Evolutionary conservation across 1,140 invertebrate genomes (phyloP).

Genomic region (Drosophila ironensis): DNA sequence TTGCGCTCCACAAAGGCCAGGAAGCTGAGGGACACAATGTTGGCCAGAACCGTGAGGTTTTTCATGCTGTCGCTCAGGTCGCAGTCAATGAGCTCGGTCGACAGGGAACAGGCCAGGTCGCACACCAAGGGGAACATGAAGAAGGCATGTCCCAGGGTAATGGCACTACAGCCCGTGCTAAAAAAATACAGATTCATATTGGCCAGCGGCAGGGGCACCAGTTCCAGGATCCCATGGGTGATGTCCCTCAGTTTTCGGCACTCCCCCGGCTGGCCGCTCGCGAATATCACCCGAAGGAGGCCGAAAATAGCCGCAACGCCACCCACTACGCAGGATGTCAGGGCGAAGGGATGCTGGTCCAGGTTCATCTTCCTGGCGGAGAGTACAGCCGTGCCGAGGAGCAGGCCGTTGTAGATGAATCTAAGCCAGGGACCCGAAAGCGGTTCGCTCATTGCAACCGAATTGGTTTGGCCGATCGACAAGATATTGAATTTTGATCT

Average conservation of each 20-base stretch:
- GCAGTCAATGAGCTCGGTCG: constrained; percentile 27
- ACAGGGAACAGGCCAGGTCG: constrained; percentile 46
- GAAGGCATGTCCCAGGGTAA: constrained; percentile 50
- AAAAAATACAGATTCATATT: constrained; percentile 64
- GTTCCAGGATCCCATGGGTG: constrained; percentile 39
- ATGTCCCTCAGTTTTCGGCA: constrained; percentile 37
- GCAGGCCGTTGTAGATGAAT: constrained; percentile 52
- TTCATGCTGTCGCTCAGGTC: constrained; percentile 39
- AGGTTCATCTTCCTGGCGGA: constrained; percentile 27
- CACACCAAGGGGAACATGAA: constrained; percentile 53
- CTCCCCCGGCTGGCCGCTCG: constrained; percentile 19
- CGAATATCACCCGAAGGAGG: constrained; percentile 40
- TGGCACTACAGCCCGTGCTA: constrained; percentile 23
- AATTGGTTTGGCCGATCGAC: background rate
- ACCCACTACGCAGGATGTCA: constrained; percentile 52
- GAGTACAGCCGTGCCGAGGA: constrained; percentile 32
- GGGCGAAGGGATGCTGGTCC: constrained; percentile 45
- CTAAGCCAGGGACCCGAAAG: constrained; percentile 41
- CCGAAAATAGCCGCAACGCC: constrained; percentile 51
- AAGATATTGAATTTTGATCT: constrained; percentile 32
- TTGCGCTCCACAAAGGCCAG: constrained; percentile 49
- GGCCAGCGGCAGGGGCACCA: constrained; percentile 53
- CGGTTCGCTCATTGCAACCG: constrained; percentile 49
- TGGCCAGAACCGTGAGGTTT: constrained; percentile 57
- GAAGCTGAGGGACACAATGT: constrained; percentile 63